Base-by-base conservation (phyloP, 2,888 invertebrate species). In the Noctua janthe region DNA sequence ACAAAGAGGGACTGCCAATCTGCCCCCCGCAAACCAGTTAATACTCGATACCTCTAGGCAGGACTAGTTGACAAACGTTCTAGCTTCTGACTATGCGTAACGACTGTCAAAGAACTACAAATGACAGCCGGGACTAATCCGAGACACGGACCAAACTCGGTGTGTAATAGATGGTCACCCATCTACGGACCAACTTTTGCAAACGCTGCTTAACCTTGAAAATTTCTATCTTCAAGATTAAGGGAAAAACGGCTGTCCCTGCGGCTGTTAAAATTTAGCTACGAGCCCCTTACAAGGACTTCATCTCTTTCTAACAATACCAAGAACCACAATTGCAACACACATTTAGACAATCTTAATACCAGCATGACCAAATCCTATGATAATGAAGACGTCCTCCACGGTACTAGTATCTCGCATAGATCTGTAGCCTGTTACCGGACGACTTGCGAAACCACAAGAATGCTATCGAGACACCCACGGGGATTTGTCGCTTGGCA, bases 401-500 rank as follows among this genome's bases (percentile, higher is more conserved):
- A 76, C 69, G 78, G 67, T 71, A 73, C 67, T 76, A 76, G 77
- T 90, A 90, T 89, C 89, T 78, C 64, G 74, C 43, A 39, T 77
- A 82, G 81, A 90, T 90, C 90, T 84, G 85, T 66, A 54, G 78
- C 64, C 81, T 10, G 75, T 78, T 84, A 54, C 88, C 74, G 83
- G 79, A 64, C 87, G 72, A 69, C 73, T 88, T 89, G 90, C 75
- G 88, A 90, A 82, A 90, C 83, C 73, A 64, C 86, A 79, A 86
- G 90, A 90, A 90, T 90, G 90, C 73, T 86, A 85, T 83, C 81
- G 81, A 56, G 73, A 87, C 89, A 86, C 89, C 89, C 90, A 89
- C 89, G 56, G 78, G 17, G 39, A 71, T 13, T 43, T 56, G 56
- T 1, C 71, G 70, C 29, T 8, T 0, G 0, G 13, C 47, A 80